These are phyloP conservation scores for Microtus pennsylvanicus DNA, from an alignment of 2,113 vertebrate genomes.

Conservation along the genomic window DNA sequence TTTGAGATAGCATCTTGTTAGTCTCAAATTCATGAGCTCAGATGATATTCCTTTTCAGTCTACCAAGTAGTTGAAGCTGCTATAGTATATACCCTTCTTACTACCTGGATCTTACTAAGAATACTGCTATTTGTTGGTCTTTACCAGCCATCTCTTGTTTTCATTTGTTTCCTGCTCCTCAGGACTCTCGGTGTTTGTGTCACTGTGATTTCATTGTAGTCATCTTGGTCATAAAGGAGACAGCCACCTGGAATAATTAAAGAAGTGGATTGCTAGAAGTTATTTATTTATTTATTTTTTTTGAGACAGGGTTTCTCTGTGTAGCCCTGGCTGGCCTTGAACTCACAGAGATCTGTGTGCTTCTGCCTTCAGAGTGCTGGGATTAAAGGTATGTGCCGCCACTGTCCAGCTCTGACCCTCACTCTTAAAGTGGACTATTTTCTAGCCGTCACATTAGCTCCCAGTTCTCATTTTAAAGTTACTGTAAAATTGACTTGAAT, in stretches of 20 bases:
- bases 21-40: background rate
- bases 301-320: too few species aligned
- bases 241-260: background rate
- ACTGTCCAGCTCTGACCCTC: too few species aligned
- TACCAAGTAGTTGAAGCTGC: background rate
- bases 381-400: too few species aligned
- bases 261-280: background rate
- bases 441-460: background rate
- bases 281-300: background rate
- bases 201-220: background rate
- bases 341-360: too few species aligned
- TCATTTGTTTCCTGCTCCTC: background rate
- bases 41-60: background rate
- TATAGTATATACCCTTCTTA: background rate
- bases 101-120: background rate
- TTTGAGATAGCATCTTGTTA: background rate
- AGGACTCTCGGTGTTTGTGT: background rate
- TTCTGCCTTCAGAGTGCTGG: too few species aligned
- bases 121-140: background rate
- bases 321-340: too few species aligned
- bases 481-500: background rate
- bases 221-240: background rate
- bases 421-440: background rate
- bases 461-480: conserved; percentile 12
- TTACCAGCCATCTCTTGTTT: background rate